These are phyloP conservation scores for Chaetoderma sp. DNA, from an alignment of 2,888 invertebrate genomes.

Conservation along the genomic window DNA sequence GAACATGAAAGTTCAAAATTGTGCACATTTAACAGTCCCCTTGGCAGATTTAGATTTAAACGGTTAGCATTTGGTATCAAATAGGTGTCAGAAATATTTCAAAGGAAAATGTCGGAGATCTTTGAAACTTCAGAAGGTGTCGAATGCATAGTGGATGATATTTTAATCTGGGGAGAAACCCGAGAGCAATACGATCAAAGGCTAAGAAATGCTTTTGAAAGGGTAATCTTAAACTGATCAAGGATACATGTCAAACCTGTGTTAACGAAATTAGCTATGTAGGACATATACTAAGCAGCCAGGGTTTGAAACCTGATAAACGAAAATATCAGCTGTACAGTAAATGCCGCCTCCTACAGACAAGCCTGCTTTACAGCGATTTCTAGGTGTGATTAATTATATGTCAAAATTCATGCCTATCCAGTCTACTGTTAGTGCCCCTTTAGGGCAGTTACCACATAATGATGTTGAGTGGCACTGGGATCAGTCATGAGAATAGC, in stretches of 20 bases:
- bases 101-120: constrained; percentile 30
- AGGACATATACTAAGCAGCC: constrained; percentile 27
- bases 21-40: constrained; percentile 38
- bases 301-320: not conserved
- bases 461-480: constrained; percentile 20
- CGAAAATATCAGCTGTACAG: constrained; percentile 35
- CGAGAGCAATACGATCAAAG: constrained; percentile 35
- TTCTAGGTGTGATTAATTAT: constrained; percentile 35
- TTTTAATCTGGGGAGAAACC: constrained; percentile 33
- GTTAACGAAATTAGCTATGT: constrained; percentile 31
- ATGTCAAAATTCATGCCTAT: constrained; percentile 35
- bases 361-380: constrained; percentile 16
- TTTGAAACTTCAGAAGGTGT: no score
- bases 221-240: constrained; percentile 34
- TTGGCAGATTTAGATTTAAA: constrained; percentile 24
- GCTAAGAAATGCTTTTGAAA: constrained; percentile 29
- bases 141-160: no score
- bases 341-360: constrained; percentile 35
- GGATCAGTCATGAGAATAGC: constrained; percentile 11
- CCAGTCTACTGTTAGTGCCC: constrained; percentile 30
- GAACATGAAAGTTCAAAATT: constrained; percentile 29
- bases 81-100: constrained; percentile 34
- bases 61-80: constrained; percentile 36
- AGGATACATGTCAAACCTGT: constrained; percentile 21
- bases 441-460: constrained; percentile 29